Evolutionary conservation across 2,797 vertebrate species (phyloP).

Genomic region (Darevskia nairensis): DNA sequence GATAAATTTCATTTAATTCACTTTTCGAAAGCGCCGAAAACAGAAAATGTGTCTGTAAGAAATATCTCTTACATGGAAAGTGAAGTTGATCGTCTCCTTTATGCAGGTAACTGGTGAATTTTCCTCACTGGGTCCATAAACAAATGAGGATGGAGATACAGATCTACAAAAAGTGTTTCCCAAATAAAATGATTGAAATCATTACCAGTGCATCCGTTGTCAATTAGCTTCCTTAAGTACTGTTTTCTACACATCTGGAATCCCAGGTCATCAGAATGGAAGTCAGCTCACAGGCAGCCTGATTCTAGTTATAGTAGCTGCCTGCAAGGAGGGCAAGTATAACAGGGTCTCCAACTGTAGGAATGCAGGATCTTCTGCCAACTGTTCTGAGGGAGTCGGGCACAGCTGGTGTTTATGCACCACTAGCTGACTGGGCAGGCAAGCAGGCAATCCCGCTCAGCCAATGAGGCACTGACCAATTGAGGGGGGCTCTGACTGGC

Average conservation of each 20-base stretch:
- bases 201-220: not conserved
- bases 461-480: no score
- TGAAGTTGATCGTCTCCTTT: constrained; percentile 88
- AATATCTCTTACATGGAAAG: constrained; percentile 87
- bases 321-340: not conserved
- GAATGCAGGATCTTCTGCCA: not conserved
- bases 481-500: no score
- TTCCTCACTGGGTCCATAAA: constrained; percentile 83
- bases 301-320: no score
- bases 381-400: no score
- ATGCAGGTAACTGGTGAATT: constrained; percentile 79
- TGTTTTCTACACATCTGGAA: not conserved
- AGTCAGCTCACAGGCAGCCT: no score
- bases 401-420: no score
- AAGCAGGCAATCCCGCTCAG: no score
- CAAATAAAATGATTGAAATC: not conserved
- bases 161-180: constrained; percentile 70
- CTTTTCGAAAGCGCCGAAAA: constrained; percentile 6
- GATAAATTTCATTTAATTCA: not conserved
- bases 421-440: no score
- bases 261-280: not conserved
- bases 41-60: not conserved
- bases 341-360: not conserved
- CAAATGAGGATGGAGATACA: constrained; percentile 86
- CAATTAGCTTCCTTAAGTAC: not conserved